Conservation (phyloP, 1,140 invertebrate genomes). For the Phymorhynchus buccinoides region DNA sequence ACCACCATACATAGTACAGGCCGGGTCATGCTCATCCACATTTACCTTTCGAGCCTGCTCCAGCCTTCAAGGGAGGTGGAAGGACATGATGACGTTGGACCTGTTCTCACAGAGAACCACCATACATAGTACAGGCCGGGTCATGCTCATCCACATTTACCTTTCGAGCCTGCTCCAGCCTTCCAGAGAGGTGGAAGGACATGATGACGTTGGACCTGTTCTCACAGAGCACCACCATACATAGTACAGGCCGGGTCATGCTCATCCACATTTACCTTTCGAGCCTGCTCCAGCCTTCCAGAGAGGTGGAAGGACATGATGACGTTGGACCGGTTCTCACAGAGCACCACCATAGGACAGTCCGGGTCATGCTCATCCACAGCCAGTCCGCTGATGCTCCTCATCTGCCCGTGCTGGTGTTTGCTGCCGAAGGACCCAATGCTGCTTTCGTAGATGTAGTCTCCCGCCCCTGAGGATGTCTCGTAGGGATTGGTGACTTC, state of each 20-base stretch:
- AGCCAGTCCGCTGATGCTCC: constrained; percentile 24
- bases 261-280: constrained; percentile 8
- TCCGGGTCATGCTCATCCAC: constrained; percentile 18
- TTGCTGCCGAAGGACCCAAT: background rate
- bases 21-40: background rate
- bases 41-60: background rate
- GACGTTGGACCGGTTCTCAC: background rate
- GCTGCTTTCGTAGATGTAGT: background rate
- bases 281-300: background rate
- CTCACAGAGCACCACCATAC: background rate
- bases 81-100: background rate
- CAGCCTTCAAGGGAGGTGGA: background rate
- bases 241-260: background rate
- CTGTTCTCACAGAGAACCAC: background rate
- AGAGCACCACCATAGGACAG: background rate
- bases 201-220: background rate
- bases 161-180: background rate
- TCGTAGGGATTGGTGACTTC: no score
- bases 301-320: background rate
- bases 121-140: background rate
- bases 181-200: background rate
- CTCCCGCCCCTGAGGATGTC: no score
- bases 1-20: constrained; percentile 8
- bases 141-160: background rate
- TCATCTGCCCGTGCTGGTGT: constrained; percentile 2